Base-by-base conservation (phyloP, 2,888 invertebrate species). In the Drosophila putrida region DNA sequence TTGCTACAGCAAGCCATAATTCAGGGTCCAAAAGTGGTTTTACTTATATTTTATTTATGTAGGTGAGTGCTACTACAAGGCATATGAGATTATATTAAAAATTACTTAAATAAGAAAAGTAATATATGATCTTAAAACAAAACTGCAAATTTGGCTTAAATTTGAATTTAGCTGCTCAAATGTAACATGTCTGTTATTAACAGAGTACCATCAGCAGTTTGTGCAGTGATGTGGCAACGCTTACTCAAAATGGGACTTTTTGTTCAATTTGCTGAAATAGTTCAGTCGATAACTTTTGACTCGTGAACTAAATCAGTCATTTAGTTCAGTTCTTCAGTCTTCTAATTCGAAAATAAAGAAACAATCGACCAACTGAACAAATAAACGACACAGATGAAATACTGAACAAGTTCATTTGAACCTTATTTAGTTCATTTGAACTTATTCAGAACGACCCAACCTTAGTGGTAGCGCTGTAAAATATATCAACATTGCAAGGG, bases 1-100 rank as follows among this genome's bases (percentile, higher is more conserved):
- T 38, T 31, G n/a, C 6, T 51, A n/a, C n/a, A n/a, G n/a, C n/a
- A n/a, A n/a, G n/a, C n/a, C 81, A 83, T 86, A 49, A 11, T 67
- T 46, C 35, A 6, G 5, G 27, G 33, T 43, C 25, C 55, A 59
- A 39, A 46, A 43, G 66, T 66, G 43, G 46, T 20, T 65, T 47
- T 13, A 9, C 10, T 33, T 31, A 53, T 50, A 53, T 13, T n/a
- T 46, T 13, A 46, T 13, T 11, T 9, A 6, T 44, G 36, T 6
- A 50, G 28, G 9, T 75, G 87, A 81, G 13, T 47, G 38, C 33
- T 63, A 44, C 5, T 38, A 38, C 81, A 78, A 77, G 43, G 81
- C 87, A 75, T 31, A 31, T 59, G 11, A 67, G 67, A 57, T 53
- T 20, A 6, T 0, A 47, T 2, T 8, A 28, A 0, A 9, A 13